Percentiles rank a stretch among this genome's conserved stretches.
These are phyloP conservation scores for Triops cancriformis DNA, from an alignment of 1,140 invertebrate genomes.

Conservation along the genomic window DNA sequence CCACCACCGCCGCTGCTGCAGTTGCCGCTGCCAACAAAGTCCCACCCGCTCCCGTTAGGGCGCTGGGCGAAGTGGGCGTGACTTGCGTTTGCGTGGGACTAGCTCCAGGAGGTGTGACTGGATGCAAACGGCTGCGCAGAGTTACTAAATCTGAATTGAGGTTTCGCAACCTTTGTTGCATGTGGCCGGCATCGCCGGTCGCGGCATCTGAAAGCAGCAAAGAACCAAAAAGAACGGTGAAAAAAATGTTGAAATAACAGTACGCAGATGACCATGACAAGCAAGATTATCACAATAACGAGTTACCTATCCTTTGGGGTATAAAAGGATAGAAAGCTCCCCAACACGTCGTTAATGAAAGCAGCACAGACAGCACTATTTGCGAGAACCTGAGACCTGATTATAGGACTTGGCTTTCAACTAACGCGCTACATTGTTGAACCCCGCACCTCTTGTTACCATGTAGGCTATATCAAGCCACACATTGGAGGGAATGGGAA, in stretches of 20 bases:
- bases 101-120: conserved; percentile 28
- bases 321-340: neutral
- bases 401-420: neutral
- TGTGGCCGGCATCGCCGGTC: conserved; percentile 82
- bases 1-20: neutral
- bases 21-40: conserved; percentile 35
- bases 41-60: conserved; percentile 41
- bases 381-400: neutral
- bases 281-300: neutral
- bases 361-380: neutral
- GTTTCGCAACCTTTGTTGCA: conserved; percentile 77
- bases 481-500: neutral
- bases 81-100: conserved; percentile 17
- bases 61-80: conserved; percentile 19
- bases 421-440: conserved; percentile 2
- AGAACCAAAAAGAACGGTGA: neutral
- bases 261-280: conserved; percentile 9
- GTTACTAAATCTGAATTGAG: conserved; percentile 82
- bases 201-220: conserved; percentile 61
- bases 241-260: neutral
- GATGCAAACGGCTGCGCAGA: conserved; percentile 63
- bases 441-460: neutral
- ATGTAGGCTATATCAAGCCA: neutral
- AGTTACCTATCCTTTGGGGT: neutral
- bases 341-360: neutral